Conservation (phyloP, 2,888 invertebrate species). For the Cephus rjabovi region DNA sequence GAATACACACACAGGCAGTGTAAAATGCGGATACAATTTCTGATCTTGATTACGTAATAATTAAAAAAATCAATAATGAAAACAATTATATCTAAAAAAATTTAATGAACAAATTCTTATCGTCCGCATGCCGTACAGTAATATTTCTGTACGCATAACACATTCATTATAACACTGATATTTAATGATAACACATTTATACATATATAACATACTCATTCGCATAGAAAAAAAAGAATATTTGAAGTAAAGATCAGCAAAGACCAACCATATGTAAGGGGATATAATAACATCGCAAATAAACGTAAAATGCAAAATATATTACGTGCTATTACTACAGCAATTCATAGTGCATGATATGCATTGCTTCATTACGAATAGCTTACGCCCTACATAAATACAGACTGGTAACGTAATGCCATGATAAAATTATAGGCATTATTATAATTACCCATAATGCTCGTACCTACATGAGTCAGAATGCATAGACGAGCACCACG, state of each 20-base stretch:
- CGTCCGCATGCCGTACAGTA: no score
- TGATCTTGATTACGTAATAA: no score
- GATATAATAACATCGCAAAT: neutral
- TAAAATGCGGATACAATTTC: neutral
- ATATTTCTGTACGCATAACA: neutral
- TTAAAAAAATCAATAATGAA: neutral
- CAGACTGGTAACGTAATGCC: conserved; percentile 37
- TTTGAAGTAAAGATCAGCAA: neutral
- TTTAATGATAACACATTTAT: neutral
- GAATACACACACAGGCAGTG: neutral
- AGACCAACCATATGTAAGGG: neutral
- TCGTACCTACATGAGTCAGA: conserved; percentile 15
- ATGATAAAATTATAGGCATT: conserved; percentile 40
- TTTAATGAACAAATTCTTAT: no score
- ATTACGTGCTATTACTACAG: conserved; percentile 29
- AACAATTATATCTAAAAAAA: neutral
- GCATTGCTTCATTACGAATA: conserved; percentile 31
- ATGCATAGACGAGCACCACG: conserved; percentile 16
- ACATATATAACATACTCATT: neutral
- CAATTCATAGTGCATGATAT: conserved; percentile 30
- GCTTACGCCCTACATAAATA: conserved; percentile 35
- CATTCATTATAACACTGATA: neutral
- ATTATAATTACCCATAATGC: conserved; percentile 40
- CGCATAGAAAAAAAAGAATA: neutral
- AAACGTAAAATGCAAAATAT: conserved; percentile 1